Evolutionary conservation across 1,140 invertebrate species (phyloP), one percentile per base, ranked within the genome.

Genomic region (Drosophila hydei): DNA sequence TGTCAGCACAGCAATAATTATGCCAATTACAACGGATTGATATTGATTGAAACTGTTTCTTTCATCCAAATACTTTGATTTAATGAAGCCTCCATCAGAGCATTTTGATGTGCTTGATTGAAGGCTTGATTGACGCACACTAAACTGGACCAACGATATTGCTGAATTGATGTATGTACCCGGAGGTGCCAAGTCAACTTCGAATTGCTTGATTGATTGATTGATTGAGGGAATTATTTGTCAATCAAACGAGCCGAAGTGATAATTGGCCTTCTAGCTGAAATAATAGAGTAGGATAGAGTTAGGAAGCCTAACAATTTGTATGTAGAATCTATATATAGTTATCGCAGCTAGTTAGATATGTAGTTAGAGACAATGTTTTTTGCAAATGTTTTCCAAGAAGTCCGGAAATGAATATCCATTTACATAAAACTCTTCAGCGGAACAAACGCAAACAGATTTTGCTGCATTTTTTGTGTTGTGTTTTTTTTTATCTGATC

Each of bases 401-500:
- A 50, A 71, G 40, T 21, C 68, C 68, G 68, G 68, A 71, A 58
- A 58, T 58, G 68, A 18, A 65, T n/a, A n/a, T 50, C 51, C 50
- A 47, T 70, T 64, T 43, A 45, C 52, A 30, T 48, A 52, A 33
- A 71, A 63, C 16, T 52, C 23, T 23, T 9, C 19, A 43, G 51
- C 43, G 61, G 18, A 36, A 56, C 25, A 48, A 64, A 50, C 52
- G 51, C 68, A 71, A 63, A 63, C 42, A 63, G 58, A 33, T 62
- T n/a, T 52, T 51, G 18, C 9, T 30, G 30, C 3, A 33, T 77
- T 51, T 71, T 56, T 55, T 65, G 61, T 69, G 52, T 33, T 73
- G 48, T 45, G 0, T 52, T 40, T 63, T 48, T 33, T 56, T 77
- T 77, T 76, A 62, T 62, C 75, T 52, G 71, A 63, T 77, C 63